These are phyloP conservation scores for Brachionus manjavacas DNA, from an alignment of 1,140 invertebrate species.

Conservation along the genomic window DNA sequence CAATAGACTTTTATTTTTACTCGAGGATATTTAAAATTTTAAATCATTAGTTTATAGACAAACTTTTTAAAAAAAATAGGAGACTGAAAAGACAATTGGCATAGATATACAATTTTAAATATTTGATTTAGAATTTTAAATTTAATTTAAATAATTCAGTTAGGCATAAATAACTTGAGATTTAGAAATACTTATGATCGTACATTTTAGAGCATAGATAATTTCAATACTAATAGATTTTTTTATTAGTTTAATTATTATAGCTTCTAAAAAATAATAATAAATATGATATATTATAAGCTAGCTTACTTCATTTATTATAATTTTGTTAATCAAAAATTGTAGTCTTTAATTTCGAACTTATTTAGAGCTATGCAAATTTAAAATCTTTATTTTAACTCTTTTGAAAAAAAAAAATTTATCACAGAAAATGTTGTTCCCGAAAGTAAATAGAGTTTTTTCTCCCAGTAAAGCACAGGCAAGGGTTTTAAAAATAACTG, in stretches of 20 bases:
- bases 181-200: not conserved
- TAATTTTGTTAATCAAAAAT: too few relatives aligned
- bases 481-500: too few relatives aligned
- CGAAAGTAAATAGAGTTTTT: too few relatives aligned
- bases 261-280: not conserved
- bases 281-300: not conserved
- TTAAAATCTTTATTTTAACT: too few relatives aligned
- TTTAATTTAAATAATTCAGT: not conserved
- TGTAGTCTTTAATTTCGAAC: too few relatives aligned
- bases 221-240: not conserved
- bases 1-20: not conserved
- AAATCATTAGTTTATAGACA: not conserved
- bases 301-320: not conserved
- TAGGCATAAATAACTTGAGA: not conserved
- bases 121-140: not conserved
- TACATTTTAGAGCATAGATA: not conserved
- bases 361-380: too few relatives aligned
- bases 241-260: not conserved
- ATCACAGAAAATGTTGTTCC: too few relatives aligned
- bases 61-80: not conserved
- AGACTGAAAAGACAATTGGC: not conserved
- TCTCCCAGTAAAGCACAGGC: too few relatives aligned
- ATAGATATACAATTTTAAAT: not conserved
- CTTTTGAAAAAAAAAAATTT: too few relatives aligned
- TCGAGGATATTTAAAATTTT: not conserved